Percentiles rank a stretch among this genome's conserved stretches.
phyloP scores from a whole-genome alignment of 1,140 invertebrate genomes.

The Druon quercuslanigerum region DNA sequence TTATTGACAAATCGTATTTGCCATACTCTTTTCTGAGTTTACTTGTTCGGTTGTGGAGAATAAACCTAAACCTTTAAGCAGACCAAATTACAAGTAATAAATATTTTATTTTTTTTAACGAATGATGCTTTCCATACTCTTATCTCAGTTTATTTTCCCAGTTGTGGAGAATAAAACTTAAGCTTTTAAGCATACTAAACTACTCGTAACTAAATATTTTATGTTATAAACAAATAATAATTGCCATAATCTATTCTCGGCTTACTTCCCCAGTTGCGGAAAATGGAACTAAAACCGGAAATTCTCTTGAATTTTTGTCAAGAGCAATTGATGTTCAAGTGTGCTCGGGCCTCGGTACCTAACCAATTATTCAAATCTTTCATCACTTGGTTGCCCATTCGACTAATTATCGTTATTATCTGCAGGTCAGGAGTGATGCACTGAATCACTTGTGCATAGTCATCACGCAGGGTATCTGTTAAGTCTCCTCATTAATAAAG shows the following conservation, averaged over 20 bases:
- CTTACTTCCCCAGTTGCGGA: too few relatives aligned
- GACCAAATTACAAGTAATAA: too few relatives aligned
- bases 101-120: too few relatives aligned
- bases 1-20: too few relatives aligned
- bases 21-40: too few relatives aligned
- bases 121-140: too few relatives aligned
- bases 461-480: slow-evolving; percentile 7
- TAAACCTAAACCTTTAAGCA: background rate
- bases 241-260: too few relatives aligned
- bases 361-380: slow-evolving; percentile 54
- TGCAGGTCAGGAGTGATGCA: slow-evolving; percentile 40
- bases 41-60: too few relatives aligned
- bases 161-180: too few relatives aligned
- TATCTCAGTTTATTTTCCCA: too few relatives aligned
- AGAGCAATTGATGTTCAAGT: slow-evolving; percentile 38
- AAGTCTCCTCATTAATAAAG: background rate
- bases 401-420: slow-evolving; percentile 58
- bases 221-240: too few relatives aligned
- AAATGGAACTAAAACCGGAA: background rate
- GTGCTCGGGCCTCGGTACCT: slow-evolving; percentile 38
- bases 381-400: slow-evolving; percentile 42
- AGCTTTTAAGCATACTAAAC: background rate
- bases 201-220: too few relatives aligned
- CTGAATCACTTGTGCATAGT: slow-evolving; percentile 39
- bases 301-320: background rate